phyloP scores from a whole-genome alignment of 2,888 invertebrate genomes.

The Caenorhabditis sp. region DNA sequence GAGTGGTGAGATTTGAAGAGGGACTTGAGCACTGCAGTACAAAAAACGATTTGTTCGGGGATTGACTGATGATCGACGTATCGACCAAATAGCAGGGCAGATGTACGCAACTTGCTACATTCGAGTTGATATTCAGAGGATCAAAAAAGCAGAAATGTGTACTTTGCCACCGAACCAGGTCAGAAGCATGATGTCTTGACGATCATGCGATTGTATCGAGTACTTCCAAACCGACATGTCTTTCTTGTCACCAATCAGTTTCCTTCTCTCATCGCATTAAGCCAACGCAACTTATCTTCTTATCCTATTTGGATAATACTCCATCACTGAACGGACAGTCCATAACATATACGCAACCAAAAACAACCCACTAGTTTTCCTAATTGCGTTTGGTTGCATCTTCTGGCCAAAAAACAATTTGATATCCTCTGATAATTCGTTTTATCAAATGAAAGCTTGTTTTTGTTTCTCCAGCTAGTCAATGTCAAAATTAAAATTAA shows the following conservation, averaged over 20 bases:
- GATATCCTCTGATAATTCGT: background rate
- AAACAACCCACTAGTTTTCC: background rate
- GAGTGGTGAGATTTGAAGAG: slow-evolving; percentile 61
- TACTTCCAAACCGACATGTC: slow-evolving; percentile 5
- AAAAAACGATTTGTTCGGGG: slow-evolving; percentile 51
- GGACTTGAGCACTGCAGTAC: slow-evolving; percentile 52
- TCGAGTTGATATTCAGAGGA: background rate
- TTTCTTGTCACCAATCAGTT: background rate
- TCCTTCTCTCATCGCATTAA: background rate
- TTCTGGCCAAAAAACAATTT: background rate
- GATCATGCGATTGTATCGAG: background rate
- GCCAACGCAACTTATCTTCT: background rate
- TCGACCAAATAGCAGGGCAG: slow-evolving; percentile 22
- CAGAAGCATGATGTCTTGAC: background rate
- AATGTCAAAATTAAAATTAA: background rate
- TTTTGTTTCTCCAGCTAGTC: background rate
- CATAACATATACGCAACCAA: background rate
- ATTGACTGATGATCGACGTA: slow-evolving; percentile 6
- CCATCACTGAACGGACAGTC: background rate
- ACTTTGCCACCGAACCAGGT: background rate
- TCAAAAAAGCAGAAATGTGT: background rate
- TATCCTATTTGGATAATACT: background rate
- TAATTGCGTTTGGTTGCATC: background rate
- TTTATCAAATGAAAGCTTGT: slow-evolving; percentile 7
- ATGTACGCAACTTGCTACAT: background rate